Evolutionary conservation across 1,140 invertebrate species (phyloP), one percentile per base, ranked within the genome.

Genomic region (Linepithema humile): DNA sequence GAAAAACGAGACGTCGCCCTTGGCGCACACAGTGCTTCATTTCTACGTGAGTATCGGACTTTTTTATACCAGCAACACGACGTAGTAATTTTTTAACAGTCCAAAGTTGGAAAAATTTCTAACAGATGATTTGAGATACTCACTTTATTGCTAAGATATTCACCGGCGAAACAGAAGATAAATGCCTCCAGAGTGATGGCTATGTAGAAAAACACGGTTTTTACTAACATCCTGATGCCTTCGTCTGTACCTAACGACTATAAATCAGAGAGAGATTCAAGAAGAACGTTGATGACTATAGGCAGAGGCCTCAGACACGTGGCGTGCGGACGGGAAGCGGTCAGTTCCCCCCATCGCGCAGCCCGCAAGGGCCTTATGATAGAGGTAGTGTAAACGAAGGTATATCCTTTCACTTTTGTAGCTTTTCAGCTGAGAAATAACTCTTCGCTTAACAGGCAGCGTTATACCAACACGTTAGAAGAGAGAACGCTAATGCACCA

Each of bases 141-240:
- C 50, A 86, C 86, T 23, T 86, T 86, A 35, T 43, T 86, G 38
- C 62, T 88, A 0, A 88, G 17, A 72, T 86, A 88, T 82, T 88
- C 82, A 10, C 87, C 87, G 12, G 62, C 82, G 12, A 82, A 86
- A 57, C 73, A 88, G 43, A 88, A 88, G 17, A 88, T 50, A 55
- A 88, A 89, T 2, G 86, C 78, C 6, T 88, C 78, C 73, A 67
- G n/a, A 0, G 29, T 69, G 2, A 87, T 84, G 17, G 73, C 82
- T 1, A 84, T 23, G 5, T 87, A 86, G 55, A 86, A 87, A 9
- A 86, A 64, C 0, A n/a, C 12, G n/a, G 69, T 57, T n/a, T 59
- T 86, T 29, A 78, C 7, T 9, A 87, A 5, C 29, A 57, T 38
- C 12, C 3, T 40, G 17, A 73, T 0, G 2, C 72, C 48, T 10